A percentile compares a stretch with the other conserved stretches of the same genome.
Conservation (phyloP, 2,113 vertebrate species). For the Cyrtonyx montezumae region DNA sequence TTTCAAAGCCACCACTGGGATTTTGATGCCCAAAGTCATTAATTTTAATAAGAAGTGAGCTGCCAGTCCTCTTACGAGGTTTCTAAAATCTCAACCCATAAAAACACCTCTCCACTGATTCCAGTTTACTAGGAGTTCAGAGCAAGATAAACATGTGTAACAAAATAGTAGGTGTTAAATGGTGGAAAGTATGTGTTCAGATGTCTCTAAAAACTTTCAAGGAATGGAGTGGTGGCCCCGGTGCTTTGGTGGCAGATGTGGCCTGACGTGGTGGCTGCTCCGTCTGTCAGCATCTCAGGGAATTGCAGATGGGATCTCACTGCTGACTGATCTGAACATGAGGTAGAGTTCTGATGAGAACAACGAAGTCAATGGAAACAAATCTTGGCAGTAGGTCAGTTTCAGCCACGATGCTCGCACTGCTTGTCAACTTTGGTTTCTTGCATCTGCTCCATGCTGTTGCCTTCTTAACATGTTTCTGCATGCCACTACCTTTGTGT, state of each 20-base stretch:
- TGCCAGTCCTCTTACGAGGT: slow-evolving; percentile 61
- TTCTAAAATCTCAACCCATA: slow-evolving; percentile 62
- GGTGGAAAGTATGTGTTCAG: slow-evolving; percentile 20
- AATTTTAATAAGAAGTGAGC: slow-evolving; percentile 67
- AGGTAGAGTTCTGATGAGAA: background rate
- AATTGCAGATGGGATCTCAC: background rate
- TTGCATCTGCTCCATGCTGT: background rate
- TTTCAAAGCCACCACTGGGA: slow-evolving; percentile 63
- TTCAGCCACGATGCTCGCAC: background rate
- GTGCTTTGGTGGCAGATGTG: background rate
- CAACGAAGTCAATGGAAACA: background rate
- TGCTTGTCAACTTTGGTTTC: background rate
- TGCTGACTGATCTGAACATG: background rate
- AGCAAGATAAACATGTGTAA: slow-evolving; percentile 42
- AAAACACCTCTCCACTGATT: slow-evolving; percentile 56
- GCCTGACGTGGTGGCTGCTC: background rate
- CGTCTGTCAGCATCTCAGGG: background rate
- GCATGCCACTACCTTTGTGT: background rate
- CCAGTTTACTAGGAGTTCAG: slow-evolving; percentile 48
- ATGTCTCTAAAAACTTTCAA: background rate
- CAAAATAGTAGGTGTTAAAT: slow-evolving; percentile 59
- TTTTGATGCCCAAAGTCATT: slow-evolving; percentile 67
- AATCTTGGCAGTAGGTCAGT: background rate
- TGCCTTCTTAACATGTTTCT: background rate
- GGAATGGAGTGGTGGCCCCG: background rate